Evolutionary conservation across 2,888 invertebrate genomes (phyloP).

Genomic region (Polydrusus tereticollis): DNA sequence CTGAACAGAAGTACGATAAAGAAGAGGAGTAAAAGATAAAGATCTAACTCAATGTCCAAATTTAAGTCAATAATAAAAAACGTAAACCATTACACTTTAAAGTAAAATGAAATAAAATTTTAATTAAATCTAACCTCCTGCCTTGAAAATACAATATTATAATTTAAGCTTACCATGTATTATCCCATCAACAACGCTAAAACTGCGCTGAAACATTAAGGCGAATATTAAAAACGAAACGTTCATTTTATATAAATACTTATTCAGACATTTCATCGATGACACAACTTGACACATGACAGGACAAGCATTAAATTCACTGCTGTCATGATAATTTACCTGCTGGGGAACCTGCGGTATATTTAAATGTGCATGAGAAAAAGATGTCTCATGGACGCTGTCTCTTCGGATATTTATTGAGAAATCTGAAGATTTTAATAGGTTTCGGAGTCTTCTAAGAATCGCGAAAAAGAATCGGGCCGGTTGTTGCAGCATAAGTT

Average conservation of each 20-base stretch:
- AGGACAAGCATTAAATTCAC: slow-evolving; percentile 42
- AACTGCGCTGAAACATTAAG: slow-evolving; percentile 6
- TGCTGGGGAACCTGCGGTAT: slow-evolving; percentile 26
- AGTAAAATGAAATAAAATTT: no score
- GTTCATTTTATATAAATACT: slow-evolving; percentile 24
- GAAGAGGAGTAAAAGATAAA: no score
- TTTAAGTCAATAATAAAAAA: no score
- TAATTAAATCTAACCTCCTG: no score
- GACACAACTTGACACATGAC: slow-evolving; percentile 40
- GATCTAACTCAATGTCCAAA: no score
- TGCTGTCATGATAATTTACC: slow-evolving; percentile 36
- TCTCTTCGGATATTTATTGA: slow-evolving; percentile 35
- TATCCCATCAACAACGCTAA: not conserved
- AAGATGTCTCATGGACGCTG: slow-evolving; percentile 36
- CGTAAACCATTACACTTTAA: no score
- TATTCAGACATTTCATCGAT: slow-evolving; percentile 28
- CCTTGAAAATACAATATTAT: not conserved
- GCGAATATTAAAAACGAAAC: slow-evolving; percentile 25
- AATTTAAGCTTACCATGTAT: slow-evolving; percentile 34
- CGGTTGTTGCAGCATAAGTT: not conserved
- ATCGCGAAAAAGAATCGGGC: not conserved
- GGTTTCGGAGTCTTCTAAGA: slow-evolving; percentile 17
- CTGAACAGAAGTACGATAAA: no score
- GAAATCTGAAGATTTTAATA: slow-evolving; percentile 26
- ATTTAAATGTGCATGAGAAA: slow-evolving; percentile 21